Evolutionary conservation across 2,888 invertebrate genomes (phyloP).

Genomic region (Aporophyla lueneburgensis): DNA sequence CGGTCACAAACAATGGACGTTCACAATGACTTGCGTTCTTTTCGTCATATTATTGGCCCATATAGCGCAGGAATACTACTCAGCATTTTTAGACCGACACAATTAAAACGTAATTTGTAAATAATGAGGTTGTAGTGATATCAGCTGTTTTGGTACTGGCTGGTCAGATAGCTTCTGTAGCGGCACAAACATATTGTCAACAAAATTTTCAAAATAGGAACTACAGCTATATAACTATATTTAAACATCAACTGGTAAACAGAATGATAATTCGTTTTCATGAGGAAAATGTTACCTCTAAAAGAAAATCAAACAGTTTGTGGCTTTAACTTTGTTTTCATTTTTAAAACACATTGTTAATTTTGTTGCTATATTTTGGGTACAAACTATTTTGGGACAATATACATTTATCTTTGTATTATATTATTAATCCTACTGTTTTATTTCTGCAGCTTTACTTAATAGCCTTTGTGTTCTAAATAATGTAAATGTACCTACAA

Average conservation of each 20-base stretch:
- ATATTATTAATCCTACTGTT: not conserved
- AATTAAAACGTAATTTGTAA: constrained; percentile 60
- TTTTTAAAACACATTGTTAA: not conserved
- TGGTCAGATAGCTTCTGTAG: constrained; percentile 2
- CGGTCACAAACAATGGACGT: constrained; percentile 37
- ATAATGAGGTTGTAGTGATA: constrained; percentile 7
- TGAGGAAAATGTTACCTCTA: too few species aligned
- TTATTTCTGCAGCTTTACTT: not conserved
- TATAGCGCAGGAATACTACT: constrained; percentile 10
- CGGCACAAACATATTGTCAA: not conserved
- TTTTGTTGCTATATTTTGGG: not conserved
- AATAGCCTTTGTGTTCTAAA: not conserved
- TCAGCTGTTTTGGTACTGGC: not conserved
- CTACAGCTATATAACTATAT: too few species aligned
- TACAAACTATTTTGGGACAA: not conserved
- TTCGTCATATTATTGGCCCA: constrained; percentile 50
- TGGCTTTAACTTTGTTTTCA: constrained; percentile 22
- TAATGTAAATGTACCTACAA: not conserved
- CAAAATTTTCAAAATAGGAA: not conserved
- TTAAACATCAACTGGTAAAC: not conserved
- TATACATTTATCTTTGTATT: not conserved
- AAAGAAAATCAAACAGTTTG: not conserved
- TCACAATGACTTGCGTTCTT: constrained; percentile 61
- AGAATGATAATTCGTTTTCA: not conserved
- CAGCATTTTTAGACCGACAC: constrained; percentile 21